Evolutionary conservation across 2,113 vertebrate genomes (phyloP).

Genomic region (human (Homo sapiens)): DNA sequence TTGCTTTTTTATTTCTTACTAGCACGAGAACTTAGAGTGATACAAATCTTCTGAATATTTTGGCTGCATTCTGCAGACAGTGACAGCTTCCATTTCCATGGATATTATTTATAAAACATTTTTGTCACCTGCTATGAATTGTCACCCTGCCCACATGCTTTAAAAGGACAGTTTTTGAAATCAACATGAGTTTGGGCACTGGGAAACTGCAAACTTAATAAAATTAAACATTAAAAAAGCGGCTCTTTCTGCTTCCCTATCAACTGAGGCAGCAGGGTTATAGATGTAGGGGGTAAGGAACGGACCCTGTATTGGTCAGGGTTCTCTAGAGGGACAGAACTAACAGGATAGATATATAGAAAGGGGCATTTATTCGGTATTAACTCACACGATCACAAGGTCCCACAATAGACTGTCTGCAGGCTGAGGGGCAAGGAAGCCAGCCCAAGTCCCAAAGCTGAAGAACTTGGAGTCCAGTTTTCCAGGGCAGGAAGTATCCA

Average conservation of each 20-base stretch:
- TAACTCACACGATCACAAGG: too few species aligned
- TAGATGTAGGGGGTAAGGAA: neutral
- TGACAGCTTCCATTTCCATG: too few species aligned
- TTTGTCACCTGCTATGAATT: rapidly evolving
- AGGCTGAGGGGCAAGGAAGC: too few species aligned
- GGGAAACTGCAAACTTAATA: neutral
- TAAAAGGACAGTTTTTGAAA: neutral
- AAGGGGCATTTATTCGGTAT: too few species aligned
- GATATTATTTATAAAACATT: neutral
- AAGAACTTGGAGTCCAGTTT: too few species aligned
- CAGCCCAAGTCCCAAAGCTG: too few species aligned
- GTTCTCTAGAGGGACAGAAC: too few species aligned
- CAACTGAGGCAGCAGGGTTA: neutral
- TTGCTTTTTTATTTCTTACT: neutral
- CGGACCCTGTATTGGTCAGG: too few species aligned
- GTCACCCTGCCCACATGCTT: rapidly evolving
- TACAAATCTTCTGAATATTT: neutral
- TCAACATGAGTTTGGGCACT: rapidly evolving
- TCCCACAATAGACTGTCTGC: too few species aligned
- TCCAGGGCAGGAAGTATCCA: too few species aligned
- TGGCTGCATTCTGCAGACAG: rapidly evolving
- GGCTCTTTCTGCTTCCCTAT: too few species aligned
- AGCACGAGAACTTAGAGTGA: neutral
- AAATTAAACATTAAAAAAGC: neutral
- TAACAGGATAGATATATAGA: too few species aligned